Evolutionary conservation across 2,888 invertebrate species (phyloP).

Genomic region (Pseudococcus viburni): DNA sequence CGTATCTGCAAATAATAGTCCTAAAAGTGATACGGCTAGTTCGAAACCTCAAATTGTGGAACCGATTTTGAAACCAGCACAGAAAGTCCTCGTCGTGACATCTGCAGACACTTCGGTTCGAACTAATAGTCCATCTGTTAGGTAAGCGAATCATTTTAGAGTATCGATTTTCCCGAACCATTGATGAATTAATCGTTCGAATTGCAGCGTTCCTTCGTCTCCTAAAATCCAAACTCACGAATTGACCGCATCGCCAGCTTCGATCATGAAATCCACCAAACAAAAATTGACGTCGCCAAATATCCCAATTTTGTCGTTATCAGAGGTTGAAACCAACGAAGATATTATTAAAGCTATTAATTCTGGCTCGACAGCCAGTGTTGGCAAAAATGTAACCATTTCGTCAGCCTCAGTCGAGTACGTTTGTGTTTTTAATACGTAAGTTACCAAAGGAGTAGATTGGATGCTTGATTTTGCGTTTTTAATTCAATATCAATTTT

Average conservation of each 20-base stretch:
- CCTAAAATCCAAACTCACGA: neutral
- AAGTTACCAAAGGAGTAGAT: neutral
- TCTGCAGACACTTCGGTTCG: neutral
- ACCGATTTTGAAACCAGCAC: neutral
- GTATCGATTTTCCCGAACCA: neutral
- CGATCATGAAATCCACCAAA: neutral
- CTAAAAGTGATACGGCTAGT: neutral
- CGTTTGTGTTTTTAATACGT: neutral
- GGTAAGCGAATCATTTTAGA: conserved; percentile 7
- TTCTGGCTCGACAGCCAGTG: conserved; percentile 48
- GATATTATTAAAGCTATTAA: conserved; percentile 50
- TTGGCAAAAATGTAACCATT: conserved; percentile 51
- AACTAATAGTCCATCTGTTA: neutral
- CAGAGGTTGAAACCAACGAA: conserved; percentile 7
- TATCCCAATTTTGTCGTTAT: conserved; percentile 3
- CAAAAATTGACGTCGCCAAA: neutral
- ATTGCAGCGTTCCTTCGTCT: neutral
- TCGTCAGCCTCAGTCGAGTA: neutral
- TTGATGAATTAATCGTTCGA: neutral
- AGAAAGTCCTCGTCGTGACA: neutral
- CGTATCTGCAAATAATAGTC: neutral
- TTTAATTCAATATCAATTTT: neutral
- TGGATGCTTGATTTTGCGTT: neutral
- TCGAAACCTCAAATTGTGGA: neutral
- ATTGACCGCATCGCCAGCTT: neutral